Percentiles rank a stretch among this genome's conserved stretches.
Conservation (phyloP, 2,113 vertebrate genomes). For the Axis porcinus region DNA sequence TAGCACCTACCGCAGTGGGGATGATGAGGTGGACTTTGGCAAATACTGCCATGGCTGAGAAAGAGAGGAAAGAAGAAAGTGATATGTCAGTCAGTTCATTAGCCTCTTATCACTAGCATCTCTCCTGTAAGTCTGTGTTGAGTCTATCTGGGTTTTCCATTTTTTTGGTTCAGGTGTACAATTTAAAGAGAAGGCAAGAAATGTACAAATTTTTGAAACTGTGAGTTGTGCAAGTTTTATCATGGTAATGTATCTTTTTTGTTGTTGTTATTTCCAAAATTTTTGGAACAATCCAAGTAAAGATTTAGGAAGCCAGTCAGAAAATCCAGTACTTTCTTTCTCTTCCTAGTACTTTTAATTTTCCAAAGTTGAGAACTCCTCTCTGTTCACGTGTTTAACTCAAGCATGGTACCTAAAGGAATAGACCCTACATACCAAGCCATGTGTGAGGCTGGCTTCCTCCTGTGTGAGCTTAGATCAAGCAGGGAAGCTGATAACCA, state of each 20-base stretch:
- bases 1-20: not conserved
- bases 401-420: not conserved
- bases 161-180: not conserved
- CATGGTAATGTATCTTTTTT: not conserved
- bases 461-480: not conserved
- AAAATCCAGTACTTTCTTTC: not conserved
- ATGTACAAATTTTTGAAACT: slow-evolving; percentile 12
- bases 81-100: not conserved
- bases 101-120: not conserved
- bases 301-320: not conserved
- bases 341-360: not conserved
- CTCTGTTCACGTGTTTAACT: not conserved
- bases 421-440: not conserved
- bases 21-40: not conserved
- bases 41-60: not conserved
- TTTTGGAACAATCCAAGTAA: not conserved
- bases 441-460: not conserved
- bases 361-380: not conserved
- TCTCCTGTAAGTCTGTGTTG: not conserved
- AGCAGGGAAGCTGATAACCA: not conserved
- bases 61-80: not conserved
- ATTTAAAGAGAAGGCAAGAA: slow-evolving; percentile 33
- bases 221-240: not conserved
- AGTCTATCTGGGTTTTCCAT: not conserved
- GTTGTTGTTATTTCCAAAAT: not conserved